Percentiles rank a stretch among this genome's conserved stretches.
Evolutionary conservation across 2,888 invertebrate species (phyloP).

Genomic region (Mythimna lalbum): DNA sequence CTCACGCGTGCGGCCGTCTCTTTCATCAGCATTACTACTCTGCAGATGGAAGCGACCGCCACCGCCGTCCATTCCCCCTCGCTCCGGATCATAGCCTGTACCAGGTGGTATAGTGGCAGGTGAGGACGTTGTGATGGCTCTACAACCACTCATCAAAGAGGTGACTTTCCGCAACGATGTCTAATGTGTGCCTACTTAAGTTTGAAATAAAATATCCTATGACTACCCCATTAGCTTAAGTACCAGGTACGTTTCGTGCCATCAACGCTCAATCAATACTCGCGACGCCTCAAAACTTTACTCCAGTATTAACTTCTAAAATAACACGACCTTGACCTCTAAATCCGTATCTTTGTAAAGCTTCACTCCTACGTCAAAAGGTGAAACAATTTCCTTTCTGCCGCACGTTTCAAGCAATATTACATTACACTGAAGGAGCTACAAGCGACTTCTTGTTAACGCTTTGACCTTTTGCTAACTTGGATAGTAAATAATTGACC

Average conservation of each 20-base stretch:
- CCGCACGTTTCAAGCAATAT: conserved; percentile 44
- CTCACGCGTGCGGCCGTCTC: no score
- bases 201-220: neutral
- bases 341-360: conserved; percentile 39
- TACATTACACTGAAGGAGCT: conserved; percentile 45
- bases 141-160: no score
- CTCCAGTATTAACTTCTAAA: conserved; percentile 11
- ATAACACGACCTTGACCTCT: conserved; percentile 24
- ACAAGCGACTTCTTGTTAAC: conserved; percentile 35
- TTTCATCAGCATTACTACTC: no score
- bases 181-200: neutral
- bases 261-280: conserved; percentile 21
- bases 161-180: no score
- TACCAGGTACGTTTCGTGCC: neutral
- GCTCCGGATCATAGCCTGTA: no score
- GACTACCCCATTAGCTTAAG: neutral
- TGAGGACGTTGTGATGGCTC: no score
- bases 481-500: conserved; percentile 18
- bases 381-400: conserved; percentile 55
- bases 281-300: neutral
- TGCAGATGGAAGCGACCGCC: no score
- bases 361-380: conserved; percentile 45
- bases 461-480: conserved; percentile 40
- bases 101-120: no score
- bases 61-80: no score